Percentiles rank a stretch among this genome's conserved stretches.
phyloP scores from a whole-genome alignment of 1,140 invertebrate species.

The Drosophila sulfurigaster region DNA sequence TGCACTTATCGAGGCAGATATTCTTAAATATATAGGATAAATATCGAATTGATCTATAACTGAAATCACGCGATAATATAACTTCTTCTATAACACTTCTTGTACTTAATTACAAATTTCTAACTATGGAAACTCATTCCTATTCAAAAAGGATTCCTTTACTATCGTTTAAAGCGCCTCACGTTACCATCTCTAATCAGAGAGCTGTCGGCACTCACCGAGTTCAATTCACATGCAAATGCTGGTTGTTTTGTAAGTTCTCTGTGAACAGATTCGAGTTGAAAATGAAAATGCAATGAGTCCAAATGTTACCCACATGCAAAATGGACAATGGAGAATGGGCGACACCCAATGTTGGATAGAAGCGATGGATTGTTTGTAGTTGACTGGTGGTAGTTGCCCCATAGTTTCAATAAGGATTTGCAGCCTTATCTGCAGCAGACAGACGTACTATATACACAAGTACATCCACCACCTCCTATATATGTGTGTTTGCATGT shows the following conservation, averaged over 20 bases:
- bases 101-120: no score
- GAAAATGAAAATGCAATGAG: constrained; percentile 45
- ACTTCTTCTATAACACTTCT: no score
- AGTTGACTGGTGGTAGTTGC: constrained; percentile 54
- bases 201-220: background rate
- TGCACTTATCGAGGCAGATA: no score
- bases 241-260: background rate
- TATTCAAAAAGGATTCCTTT: background rate
- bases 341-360: constrained; percentile 14
- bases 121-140: background rate
- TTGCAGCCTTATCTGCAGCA: constrained; percentile 54
- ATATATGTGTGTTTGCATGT: constrained; percentile 23
- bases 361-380: constrained; percentile 6
- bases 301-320: constrained; percentile 22
- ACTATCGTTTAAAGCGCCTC: background rate
- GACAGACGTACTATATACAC: constrained; percentile 9
- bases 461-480: background rate
- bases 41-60: no score
- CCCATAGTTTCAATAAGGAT: constrained; percentile 34
- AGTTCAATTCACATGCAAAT: constrained; percentile 36
- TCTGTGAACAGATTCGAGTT: constrained; percentile 23
- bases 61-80: no score
- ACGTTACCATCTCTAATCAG: constrained; percentile 12
- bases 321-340: constrained; percentile 34
- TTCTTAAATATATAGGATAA: no score